Conservation (phyloP, 1,140 invertebrate genomes). For the Bombus affinis region DNA sequence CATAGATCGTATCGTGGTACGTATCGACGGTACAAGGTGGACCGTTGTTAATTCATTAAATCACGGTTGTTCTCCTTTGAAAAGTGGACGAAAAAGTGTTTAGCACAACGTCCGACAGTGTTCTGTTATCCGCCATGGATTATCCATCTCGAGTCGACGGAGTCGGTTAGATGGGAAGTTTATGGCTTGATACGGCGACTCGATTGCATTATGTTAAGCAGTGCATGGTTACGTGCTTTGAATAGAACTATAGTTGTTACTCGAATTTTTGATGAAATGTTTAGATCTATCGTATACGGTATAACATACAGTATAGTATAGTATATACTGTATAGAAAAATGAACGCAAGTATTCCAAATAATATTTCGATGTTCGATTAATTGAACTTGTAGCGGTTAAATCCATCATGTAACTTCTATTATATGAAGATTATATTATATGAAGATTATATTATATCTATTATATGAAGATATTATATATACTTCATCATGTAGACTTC, state of each 20-base stretch:
- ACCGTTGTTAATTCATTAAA: slow-evolving; percentile 43
- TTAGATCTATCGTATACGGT: not conserved
- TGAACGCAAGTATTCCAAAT: no score
- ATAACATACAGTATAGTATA: not conserved
- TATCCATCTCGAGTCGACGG: not conserved
- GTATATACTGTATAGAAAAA: no score
- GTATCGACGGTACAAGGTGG: slow-evolving; percentile 38
- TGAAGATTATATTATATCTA: no score
- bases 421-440: no score
- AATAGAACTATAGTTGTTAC: not conserved
- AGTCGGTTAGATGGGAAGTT: not conserved
- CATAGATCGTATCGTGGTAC: slow-evolving; percentile 46
- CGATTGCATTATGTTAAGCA: not conserved
- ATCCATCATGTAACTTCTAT: no score
- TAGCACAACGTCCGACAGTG: not conserved
- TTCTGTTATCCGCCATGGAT: not conserved
- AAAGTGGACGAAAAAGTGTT: not conserved
- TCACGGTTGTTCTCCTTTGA: slow-evolving; percentile 8
- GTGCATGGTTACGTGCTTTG: not conserved
- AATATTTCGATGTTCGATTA: no score
- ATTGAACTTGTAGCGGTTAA: no score
- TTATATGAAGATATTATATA: no score
- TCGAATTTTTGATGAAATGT: not conserved
- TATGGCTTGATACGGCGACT: not conserved
- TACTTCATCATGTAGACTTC: no score